These are phyloP conservation scores for Pygmarrhopalites habei DNA, from an alignment of 1,140 invertebrate species.

Conservation along the genomic window DNA sequence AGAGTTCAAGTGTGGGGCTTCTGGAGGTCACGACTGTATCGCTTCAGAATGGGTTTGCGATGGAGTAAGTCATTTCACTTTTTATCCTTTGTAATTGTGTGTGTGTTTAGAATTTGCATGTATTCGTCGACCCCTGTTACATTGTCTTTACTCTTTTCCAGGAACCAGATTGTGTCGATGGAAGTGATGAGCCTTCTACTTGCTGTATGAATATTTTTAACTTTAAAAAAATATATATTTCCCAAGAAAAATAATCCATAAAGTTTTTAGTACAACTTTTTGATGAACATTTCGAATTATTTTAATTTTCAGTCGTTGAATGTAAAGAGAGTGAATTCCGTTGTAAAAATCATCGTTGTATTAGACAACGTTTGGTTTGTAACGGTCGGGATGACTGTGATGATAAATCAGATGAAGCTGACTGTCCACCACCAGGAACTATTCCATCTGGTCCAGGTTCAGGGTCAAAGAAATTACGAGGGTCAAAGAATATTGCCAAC, in stretches of 20 bases:
- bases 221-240: no score
- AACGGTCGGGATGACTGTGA: slow-evolving; percentile 41
- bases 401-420: slow-evolving; percentile 42
- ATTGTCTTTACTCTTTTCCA: no score
- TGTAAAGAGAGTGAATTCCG: slow-evolving; percentile 52
- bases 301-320: slow-evolving; percentile 3
- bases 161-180: slow-evolving; percentile 68
- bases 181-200: slow-evolving; percentile 63
- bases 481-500: not conserved
- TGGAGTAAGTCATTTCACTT: no score
- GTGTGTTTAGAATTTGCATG: no score
- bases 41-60: slow-evolving; percentile 54
- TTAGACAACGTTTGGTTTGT: slow-evolving; percentile 21
- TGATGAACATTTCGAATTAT: no score
- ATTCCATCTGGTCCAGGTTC: not conserved
- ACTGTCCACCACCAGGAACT: not conserved
- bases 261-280: no score
- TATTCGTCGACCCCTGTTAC: no score
- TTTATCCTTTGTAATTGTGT: no score
- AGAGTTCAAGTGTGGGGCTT: slow-evolving; percentile 65
- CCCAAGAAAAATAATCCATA: no score
- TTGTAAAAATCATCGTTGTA: slow-evolving; percentile 22
- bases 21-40: slow-evolving; percentile 14
- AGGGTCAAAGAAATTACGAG: no score
- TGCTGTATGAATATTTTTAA: slow-evolving; percentile 12